A percentile compares a stretch with the other conserved stretches of the same genome.
Conservation (phyloP, 2,113 vertebrate genomes). For the Hepsetus odoe region DNA sequence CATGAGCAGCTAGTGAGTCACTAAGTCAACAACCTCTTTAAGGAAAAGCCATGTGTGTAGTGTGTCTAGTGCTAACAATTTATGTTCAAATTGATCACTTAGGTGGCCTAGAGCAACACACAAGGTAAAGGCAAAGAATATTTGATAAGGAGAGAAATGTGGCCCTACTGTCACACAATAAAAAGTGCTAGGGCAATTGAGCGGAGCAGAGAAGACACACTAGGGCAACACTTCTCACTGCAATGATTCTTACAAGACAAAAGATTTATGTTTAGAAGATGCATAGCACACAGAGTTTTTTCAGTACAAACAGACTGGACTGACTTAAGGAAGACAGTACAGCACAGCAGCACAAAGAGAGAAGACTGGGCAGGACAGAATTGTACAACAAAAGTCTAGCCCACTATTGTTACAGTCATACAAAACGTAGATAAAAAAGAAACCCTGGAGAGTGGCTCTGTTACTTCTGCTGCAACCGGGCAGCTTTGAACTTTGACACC, state of each 20-base stretch:
- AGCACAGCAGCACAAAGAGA: conserved; percentile 45
- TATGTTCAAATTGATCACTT: neutral
- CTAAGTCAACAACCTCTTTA: neutral
- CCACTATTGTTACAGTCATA: conserved; percentile 9
- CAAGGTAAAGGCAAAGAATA: neutral
- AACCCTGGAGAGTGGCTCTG: conserved; percentile 62
- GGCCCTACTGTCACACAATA: neutral
- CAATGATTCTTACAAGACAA: neutral
- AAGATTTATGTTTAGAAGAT: neutral
- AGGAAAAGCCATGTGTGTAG: neutral
- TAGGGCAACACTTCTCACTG: neutral
- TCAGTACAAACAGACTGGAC: neutral
- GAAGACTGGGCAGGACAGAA: conserved; percentile 1
- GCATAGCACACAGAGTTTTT: conserved; percentile 1
- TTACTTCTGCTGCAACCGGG: conserved; percentile 84
- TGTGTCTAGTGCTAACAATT: neutral
- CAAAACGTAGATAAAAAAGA: conserved; percentile 26
- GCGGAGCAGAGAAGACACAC: neutral
- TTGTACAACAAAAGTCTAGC: neutral
- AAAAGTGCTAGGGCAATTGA: neutral
- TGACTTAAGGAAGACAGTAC: conserved; percentile 57
- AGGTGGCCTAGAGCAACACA: neutral
- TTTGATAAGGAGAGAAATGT: neutral
- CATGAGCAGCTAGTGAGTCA: neutral
- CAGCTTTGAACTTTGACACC: conserved; percentile 92